These are phyloP conservation scores for Mirza zaza DNA, from an alignment of 2,113 vertebrate genomes.

Conservation along the genomic window DNA sequence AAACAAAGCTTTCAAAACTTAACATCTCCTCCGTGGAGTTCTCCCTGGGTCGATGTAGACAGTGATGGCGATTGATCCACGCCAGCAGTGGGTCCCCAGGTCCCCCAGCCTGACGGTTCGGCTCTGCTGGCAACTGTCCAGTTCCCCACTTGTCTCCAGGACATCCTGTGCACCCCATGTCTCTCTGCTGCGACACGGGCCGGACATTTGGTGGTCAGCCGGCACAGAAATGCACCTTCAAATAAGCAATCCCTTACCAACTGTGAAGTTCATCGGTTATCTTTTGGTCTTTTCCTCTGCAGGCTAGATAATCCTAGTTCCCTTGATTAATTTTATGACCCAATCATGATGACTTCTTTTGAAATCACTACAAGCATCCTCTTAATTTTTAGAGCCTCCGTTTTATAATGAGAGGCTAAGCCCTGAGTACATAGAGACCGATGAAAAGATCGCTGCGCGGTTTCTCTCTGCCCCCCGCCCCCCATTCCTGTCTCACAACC, in stretches of 20 bases:
- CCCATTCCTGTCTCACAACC: not conserved
- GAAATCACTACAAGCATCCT: slow-evolving; percentile 5
- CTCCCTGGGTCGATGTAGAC: not conserved
- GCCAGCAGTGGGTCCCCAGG: not conserved
- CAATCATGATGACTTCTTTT: slow-evolving; percentile 8
- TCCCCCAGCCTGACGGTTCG: not conserved
- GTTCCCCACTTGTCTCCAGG: not conserved
- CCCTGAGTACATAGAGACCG: not conserved
- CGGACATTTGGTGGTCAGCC: not conserved
- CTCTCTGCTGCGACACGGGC: too few relatives aligned
- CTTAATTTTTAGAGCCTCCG: not conserved
- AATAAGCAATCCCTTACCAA: not conserved
- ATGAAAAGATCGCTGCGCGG: accelerated
- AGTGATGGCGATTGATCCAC: accelerated
- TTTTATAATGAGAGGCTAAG: not conserved
- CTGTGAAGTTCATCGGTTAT: not conserved
- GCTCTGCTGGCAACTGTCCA: not conserved
- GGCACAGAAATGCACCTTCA: not conserved
- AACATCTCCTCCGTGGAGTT: not conserved
- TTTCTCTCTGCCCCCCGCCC: not conserved
- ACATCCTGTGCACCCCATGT: not conserved
- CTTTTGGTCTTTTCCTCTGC: not conserved
- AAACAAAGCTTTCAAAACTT: not conserved
- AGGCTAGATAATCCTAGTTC: not conserved
- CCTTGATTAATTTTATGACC: not conserved